These are phyloP conservation scores for Dipodomys merriami DNA, from an alignment of 2,113 vertebrate species.

Conservation along the genomic window DNA sequence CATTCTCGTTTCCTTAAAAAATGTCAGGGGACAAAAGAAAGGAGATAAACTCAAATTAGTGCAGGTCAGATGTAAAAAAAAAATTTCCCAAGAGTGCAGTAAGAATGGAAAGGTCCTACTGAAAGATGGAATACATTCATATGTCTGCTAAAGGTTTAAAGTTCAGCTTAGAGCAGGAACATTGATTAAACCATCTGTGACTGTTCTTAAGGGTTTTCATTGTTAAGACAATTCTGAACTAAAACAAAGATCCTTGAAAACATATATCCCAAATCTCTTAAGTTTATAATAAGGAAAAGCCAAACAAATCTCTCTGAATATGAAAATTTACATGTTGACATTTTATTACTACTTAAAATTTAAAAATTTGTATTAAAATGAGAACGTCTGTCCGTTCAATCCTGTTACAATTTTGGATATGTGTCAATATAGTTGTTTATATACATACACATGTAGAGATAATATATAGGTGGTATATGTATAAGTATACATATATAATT, in stretches of 20 bases:
- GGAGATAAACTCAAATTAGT: conserved; percentile 1
- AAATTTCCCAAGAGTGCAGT: neutral
- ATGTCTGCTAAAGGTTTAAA: conserved; percentile 4
- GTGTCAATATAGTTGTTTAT: neutral
- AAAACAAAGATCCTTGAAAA: conserved; percentile 20
- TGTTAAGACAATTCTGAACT: neutral
- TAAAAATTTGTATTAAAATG: neutral
- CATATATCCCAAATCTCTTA: neutral
- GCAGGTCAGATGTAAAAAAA: conserved; percentile 15
- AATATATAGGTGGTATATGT: neutral
- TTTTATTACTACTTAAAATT: conserved; percentile 16
- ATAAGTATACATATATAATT: neutral
- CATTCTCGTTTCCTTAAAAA: conserved; percentile 32
- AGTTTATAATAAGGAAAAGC: neutral
- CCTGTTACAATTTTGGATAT: neutral
- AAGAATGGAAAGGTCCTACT: conserved; percentile 25
- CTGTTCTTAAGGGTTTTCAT: neutral
- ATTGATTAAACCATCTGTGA: conserved; percentile 19
- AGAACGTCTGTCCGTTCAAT: conserved; percentile 9
- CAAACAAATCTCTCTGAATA: conserved; percentile 17
- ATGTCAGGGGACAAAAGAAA: conserved; percentile 51
- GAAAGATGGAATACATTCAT: neutral
- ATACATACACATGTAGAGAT: neutral
- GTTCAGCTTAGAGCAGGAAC: neutral
- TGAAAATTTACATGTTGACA: conserved; percentile 4